These are phyloP conservation scores for Candidula unifasciata DNA, from an alignment of 2,888 invertebrate species.

Conservation along the genomic window DNA sequence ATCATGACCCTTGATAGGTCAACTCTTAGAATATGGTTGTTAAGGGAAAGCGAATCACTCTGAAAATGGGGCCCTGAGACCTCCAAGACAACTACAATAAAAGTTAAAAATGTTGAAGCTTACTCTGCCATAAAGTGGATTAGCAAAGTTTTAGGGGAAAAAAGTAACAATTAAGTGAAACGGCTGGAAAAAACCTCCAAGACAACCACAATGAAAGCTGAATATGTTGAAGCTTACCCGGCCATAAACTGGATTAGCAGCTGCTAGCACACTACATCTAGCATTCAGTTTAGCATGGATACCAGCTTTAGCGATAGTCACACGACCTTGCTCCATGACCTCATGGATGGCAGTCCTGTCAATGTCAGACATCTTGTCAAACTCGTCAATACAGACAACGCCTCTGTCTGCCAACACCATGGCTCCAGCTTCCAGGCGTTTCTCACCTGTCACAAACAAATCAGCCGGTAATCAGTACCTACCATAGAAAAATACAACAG, in stretches of 20 bases:
- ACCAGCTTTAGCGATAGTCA: constrained; percentile 98
- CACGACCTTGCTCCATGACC: constrained; percentile 97
- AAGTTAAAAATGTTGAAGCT: constrained; percentile 63
- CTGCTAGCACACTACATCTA: constrained; percentile 96
- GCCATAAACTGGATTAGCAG: constrained; percentile 99
- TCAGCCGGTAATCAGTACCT: too few relatives aligned
- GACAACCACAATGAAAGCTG: neutral
- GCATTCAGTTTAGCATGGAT: constrained; percentile 98
- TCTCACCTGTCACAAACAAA: constrained; percentile 75
- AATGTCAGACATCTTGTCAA: constrained; percentile 98
- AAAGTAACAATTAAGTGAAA: neutral
- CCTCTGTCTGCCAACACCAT: constrained; percentile 99
- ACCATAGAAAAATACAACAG: too few relatives aligned
- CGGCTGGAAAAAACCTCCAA: neutral
- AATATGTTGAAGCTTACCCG: constrained; percentile 81
- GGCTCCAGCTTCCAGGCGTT: constrained; percentile 95
- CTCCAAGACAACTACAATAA: neutral
- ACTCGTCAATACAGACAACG: constrained; percentile 97
- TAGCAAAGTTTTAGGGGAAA: too few relatives aligned
- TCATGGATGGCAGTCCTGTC: constrained; percentile 99
- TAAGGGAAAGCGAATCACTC: too few relatives aligned
- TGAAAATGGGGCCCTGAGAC: too few relatives aligned
- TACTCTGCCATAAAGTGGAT: constrained; percentile 97
- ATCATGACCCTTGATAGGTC: too few relatives aligned
- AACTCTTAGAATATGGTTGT: too few relatives aligned